Conservation (phyloP, 2,113 vertebrate genomes). For the Promerops cafer region DNA sequence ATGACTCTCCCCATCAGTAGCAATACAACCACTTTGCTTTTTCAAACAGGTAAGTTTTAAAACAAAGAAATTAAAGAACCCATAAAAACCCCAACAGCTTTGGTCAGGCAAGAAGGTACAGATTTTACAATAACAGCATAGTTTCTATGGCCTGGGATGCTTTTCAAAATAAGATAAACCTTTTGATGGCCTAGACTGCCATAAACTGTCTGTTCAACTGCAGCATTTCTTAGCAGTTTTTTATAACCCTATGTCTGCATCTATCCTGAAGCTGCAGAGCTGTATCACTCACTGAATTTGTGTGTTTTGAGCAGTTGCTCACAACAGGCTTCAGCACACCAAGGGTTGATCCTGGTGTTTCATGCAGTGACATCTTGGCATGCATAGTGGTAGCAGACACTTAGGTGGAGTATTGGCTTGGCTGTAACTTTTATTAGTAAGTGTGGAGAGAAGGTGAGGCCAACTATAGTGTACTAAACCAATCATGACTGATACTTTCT, state of each 20-base stretch:
- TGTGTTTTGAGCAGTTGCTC: background rate
- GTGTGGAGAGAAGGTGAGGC: background rate
- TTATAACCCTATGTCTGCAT: background rate
- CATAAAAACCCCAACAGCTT: background rate
- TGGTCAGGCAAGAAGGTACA: background rate
- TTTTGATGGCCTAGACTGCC: background rate
- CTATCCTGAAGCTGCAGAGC: background rate
- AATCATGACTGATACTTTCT: background rate
- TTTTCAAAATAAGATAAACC: background rate
- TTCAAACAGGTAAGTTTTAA: no score
- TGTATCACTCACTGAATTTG: rapidly evolving
- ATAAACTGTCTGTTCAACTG: background rate
- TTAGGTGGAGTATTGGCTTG: background rate
- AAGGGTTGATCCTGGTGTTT: background rate
- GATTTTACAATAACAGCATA: background rate
- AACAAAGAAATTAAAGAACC: background rate
- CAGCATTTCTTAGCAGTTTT: background rate
- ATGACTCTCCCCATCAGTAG: background rate
- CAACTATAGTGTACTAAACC: background rate
- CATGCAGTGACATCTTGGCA: background rate
- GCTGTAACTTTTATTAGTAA: background rate
- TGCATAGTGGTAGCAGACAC: background rate
- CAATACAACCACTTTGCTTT: background rate
- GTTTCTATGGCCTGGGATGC: background rate
- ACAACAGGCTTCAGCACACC: background rate